phyloP scores from a whole-genome alignment of 2,888 invertebrate species.

The Hypercompe scribonia region DNA sequence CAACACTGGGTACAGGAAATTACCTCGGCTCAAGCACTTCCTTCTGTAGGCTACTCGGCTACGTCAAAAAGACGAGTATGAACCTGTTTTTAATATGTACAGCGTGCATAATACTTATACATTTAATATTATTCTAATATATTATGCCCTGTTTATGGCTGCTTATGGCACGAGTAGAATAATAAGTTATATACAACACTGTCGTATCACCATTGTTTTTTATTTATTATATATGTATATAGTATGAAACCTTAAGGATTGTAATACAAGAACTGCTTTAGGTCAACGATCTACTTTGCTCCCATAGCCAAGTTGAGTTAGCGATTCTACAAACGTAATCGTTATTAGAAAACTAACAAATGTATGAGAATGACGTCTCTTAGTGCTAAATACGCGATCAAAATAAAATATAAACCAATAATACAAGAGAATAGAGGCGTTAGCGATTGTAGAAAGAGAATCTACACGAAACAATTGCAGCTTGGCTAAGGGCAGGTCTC shows the following conservation, averaged over 20 bases:
- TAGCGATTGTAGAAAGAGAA: too few species aligned
- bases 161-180: conserved; percentile 8
- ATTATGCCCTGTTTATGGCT: neutral
- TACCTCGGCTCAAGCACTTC: conserved; percentile 19
- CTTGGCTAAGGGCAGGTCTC: too few species aligned
- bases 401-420: too few species aligned
- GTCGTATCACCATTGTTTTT: neutral
- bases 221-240: too few species aligned
- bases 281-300: neutral
- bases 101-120: neutral
- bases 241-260: neutral
- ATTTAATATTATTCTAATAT: neutral
- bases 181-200: neutral
- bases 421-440: too few species aligned
- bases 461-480: too few species aligned
- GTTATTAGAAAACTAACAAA: too few species aligned
- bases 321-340: neutral
- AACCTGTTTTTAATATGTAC: conserved; percentile 4
- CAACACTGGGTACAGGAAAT: conserved; percentile 20
- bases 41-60: conserved; percentile 9
- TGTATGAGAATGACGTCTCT: too few species aligned
- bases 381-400: too few species aligned
- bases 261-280: neutral
- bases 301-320: neutral
- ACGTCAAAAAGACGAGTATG: conserved; percentile 2